Conservation (phyloP, 1,140 invertebrate genomes). For the Lepeophtheirus salmonis region DNA sequence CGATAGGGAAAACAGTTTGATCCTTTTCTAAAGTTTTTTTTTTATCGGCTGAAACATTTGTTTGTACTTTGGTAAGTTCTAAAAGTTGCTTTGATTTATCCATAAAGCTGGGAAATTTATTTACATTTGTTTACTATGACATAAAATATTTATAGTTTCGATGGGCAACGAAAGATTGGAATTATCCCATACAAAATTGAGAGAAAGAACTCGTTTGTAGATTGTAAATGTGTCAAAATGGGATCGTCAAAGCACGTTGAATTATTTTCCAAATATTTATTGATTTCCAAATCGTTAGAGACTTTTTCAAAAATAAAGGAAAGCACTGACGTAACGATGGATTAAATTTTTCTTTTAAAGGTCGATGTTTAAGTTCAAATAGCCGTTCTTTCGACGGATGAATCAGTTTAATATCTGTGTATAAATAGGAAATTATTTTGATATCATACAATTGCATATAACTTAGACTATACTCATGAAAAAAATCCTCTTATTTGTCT, state of each 20-base stretch:
- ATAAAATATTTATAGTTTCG: not conserved
- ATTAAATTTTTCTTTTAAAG: too few relatives aligned
- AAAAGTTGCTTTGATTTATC: not conserved
- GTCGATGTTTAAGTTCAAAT: too few relatives aligned
- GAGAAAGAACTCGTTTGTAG: not conserved
- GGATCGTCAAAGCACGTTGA: not conserved
- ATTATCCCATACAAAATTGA: not conserved
- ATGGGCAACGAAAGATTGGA: not conserved
- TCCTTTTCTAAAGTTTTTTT: not conserved
- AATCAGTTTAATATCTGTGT: too few relatives aligned
- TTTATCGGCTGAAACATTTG: not conserved
- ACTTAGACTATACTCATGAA: too few relatives aligned
- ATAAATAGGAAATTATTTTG: too few relatives aligned
- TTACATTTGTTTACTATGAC: not conserved
- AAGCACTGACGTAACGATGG: not conserved
- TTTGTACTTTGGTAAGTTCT: not conserved
- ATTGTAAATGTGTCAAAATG: not conserved
- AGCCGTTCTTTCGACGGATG: too few relatives aligned
- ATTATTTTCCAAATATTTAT: not conserved
- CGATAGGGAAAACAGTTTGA: not conserved
- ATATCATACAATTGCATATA: too few relatives aligned
- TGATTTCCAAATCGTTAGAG: not conserved
- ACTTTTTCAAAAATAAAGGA: not conserved
- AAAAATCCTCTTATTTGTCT: too few relatives aligned
- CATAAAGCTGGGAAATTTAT: not conserved